phyloP scores from a whole-genome alignment of 2,113 vertebrate genomes.

The Eublepharis macularius region DNA sequence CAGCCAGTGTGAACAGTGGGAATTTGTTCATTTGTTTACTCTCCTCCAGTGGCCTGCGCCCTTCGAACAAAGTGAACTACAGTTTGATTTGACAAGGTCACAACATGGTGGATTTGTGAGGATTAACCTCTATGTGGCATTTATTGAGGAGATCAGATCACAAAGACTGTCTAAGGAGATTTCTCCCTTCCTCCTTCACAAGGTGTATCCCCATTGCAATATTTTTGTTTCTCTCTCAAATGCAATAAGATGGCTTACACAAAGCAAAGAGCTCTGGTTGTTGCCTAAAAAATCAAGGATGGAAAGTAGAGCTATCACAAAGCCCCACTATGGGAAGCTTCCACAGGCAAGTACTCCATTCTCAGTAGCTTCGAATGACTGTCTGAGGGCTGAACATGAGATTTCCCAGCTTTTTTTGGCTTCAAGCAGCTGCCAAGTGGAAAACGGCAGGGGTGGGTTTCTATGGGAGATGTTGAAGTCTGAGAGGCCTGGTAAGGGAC shows the following conservation, averaged over 20 bases:
- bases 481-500: too few species aligned
- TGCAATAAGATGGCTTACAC: not conserved
- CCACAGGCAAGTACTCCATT: too few species aligned
- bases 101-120: conserved; percentile 73
- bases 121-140: conserved; percentile 83
- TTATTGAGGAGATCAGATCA: conserved; percentile 75
- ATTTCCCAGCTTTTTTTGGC: too few species aligned
- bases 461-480: too few species aligned
- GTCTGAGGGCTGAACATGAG: too few species aligned
- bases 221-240: not conserved
- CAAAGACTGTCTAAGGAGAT: conserved; percentile 77
- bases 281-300: too few species aligned
- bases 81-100: conserved; percentile 62
- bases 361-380: too few species aligned
- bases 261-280: not conserved
- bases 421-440: too few species aligned
- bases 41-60: conserved; percentile 34
- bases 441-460: too few species aligned
- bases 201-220: not conserved
- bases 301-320: too few species aligned
- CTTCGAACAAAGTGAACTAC: conserved; percentile 50
- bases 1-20: not conserved
- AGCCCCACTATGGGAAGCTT: too few species aligned
- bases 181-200: conserved; percentile 66
- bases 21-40: conserved; percentile 56